These are phyloP conservation scores for Pachyramphus minor DNA, from an alignment of 2,113 vertebrate species.

Conservation along the genomic window DNA sequence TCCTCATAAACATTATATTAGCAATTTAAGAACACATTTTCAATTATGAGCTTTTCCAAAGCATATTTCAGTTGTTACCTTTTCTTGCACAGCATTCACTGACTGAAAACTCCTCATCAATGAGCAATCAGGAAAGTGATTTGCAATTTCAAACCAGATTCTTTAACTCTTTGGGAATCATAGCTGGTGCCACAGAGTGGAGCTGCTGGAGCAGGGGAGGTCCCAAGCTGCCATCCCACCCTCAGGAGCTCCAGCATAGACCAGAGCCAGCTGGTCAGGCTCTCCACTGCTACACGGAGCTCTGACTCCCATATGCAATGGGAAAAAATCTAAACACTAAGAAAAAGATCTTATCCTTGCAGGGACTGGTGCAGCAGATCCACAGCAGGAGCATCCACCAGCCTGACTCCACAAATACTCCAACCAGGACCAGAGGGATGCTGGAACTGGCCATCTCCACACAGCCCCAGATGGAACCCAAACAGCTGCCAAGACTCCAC, in stretches of 20 bases:
- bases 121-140: not conserved
- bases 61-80: not conserved
- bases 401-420: not conserved
- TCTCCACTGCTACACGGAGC: fast-evolving
- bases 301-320: not conserved
- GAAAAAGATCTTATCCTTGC: not conserved
- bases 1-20: not conserved
- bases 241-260: not conserved
- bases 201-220: not conserved
- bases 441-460: not conserved
- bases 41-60: conserved; percentile 1
- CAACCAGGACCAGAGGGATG: not conserved
- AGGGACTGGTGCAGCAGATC: not conserved
- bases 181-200: not conserved
- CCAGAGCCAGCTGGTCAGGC: not conserved
- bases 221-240: not conserved
- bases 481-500: not conserved
- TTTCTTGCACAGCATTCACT: not conserved
- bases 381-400: not conserved
- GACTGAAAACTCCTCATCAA: conserved; percentile 21
- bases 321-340: not conserved
- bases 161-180: not conserved
- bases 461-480: not conserved
- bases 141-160: not conserved
- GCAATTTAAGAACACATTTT: not conserved